phyloP scores from a whole-genome alignment of 2,113 vertebrate genomes.

The Agelaius tricolor region DNA sequence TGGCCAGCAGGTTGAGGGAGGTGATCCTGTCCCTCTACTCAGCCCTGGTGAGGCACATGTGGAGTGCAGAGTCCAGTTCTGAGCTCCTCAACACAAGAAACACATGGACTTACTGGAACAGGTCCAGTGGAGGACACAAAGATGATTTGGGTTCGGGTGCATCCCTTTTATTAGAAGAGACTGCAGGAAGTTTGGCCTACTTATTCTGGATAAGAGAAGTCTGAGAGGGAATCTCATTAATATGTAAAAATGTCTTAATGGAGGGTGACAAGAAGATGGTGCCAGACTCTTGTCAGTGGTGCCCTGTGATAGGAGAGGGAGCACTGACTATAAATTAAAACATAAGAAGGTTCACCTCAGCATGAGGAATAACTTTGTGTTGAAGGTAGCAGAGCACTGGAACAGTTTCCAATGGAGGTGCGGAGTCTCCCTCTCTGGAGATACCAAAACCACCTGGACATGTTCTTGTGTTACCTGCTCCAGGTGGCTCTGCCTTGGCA shows the following conservation, averaged over 20 bases:
- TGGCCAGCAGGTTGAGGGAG: accelerated
- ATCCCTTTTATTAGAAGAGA: too few species aligned
- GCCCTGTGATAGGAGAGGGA: not conserved
- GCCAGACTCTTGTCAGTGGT: too few species aligned
- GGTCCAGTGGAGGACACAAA: not conserved
- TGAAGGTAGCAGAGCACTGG: not conserved
- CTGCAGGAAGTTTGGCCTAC: too few species aligned
- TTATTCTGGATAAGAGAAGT: not conserved
- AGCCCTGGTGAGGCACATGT: not conserved
- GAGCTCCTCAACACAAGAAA: not conserved
- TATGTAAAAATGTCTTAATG: not conserved
- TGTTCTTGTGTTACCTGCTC: not conserved
- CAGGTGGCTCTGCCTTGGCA: too few species aligned
- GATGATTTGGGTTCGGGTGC: too few species aligned
- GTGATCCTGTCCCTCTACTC: not conserved
- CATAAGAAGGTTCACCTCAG: not conserved
- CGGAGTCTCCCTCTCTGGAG: not conserved
- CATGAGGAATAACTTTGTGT: not conserved
- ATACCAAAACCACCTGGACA: not conserved
- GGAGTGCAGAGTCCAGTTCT: not conserved
- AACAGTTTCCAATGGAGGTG: not conserved
- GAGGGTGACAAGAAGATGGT: not conserved
- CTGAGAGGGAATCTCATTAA: not conserved
- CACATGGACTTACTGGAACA: not conserved
- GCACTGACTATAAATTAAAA: not conserved